These are phyloP conservation scores for Erpobdella octoculata DNA, from an alignment of 2,888 invertebrate genomes.

Conservation along the genomic window DNA sequence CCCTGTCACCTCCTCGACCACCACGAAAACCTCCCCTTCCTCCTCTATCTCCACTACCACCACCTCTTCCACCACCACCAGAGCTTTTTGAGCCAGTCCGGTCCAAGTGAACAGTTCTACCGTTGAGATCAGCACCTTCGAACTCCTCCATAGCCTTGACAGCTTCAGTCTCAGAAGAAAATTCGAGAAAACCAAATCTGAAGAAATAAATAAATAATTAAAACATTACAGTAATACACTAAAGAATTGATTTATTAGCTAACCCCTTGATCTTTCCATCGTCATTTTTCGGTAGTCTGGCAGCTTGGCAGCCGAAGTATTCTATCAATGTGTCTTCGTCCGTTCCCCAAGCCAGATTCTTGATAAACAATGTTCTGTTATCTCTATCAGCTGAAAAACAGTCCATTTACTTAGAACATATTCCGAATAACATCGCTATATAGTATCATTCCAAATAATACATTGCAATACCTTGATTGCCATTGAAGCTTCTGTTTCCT, in stretches of 20 bases:
- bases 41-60: conserved; percentile 1
- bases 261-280: conserved; percentile 30
- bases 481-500: too few species aligned
- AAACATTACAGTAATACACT: neutral
- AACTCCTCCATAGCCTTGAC: conserved; percentile 3
- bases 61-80: conserved; percentile 28
- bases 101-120: conserved; percentile 16
- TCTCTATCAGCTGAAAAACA: too few species aligned
- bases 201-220: neutral
- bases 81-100: neutral
- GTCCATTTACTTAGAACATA: too few species aligned
- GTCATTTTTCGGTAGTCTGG: conserved; percentile 25
- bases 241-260: neutral
- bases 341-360: conserved; percentile 25
- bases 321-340: conserved; percentile 26
- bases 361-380: conserved; percentile 20
- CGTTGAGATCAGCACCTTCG: conserved; percentile 13
- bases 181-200: conserved; percentile 14
- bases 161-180: conserved; percentile 17
- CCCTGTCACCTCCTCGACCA: conserved; percentile 5
- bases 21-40: conserved; percentile 10
- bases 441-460: neutral
- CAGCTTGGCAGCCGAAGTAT: conserved; percentile 16
- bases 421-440: too few species aligned
- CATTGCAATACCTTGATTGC: too few species aligned